These are phyloP conservation scores for Poliocrania exsul DNA, from an alignment of 2,797 vertebrate species.

Conservation along the genomic window DNA sequence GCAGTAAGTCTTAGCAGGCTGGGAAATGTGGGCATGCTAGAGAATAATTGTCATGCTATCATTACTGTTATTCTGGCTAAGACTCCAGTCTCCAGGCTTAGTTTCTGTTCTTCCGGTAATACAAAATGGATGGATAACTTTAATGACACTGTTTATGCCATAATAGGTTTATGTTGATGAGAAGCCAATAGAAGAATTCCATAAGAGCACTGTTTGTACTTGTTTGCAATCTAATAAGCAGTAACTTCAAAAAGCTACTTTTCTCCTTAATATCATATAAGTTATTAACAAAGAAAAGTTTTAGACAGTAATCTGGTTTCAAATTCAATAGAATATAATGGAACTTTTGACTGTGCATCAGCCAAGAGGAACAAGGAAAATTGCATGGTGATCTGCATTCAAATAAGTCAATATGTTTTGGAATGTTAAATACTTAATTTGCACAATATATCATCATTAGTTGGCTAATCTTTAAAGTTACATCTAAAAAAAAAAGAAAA, in stretches of 20 bases:
- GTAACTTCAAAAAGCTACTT: neutral
- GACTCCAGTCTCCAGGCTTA: neutral
- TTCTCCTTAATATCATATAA: neutral
- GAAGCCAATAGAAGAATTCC: neutral
- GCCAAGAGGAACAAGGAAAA: slow-evolving; percentile 55
- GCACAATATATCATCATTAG: slow-evolving; percentile 25
- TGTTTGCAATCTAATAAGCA: neutral
- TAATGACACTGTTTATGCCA: neutral
- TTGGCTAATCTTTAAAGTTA: slow-evolving; percentile 20
- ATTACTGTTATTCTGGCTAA: neutral
- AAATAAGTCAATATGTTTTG: slow-evolving; percentile 32
- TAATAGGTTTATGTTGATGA: neutral
- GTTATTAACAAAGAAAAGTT: slow-evolving; percentile 1
- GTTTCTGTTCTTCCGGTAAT: neutral
- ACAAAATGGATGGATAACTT: neutral
- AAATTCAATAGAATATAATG: slow-evolving; percentile 50
- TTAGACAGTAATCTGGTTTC: slow-evolving; percentile 30
- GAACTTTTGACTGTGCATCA: slow-evolving; percentile 23
- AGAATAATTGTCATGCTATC: neutral
- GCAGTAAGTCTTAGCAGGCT: neutral
- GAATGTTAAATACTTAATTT: slow-evolving; percentile 56
- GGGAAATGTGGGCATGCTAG: neutral
- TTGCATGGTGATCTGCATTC: slow-evolving; percentile 32
- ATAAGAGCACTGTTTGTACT: neutral
- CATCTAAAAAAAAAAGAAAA: slow-evolving; percentile 15